These are phyloP conservation scores for Phoenoteleia sp. DNA, from an alignment of 2,888 invertebrate species.

Conservation along the genomic window DNA sequence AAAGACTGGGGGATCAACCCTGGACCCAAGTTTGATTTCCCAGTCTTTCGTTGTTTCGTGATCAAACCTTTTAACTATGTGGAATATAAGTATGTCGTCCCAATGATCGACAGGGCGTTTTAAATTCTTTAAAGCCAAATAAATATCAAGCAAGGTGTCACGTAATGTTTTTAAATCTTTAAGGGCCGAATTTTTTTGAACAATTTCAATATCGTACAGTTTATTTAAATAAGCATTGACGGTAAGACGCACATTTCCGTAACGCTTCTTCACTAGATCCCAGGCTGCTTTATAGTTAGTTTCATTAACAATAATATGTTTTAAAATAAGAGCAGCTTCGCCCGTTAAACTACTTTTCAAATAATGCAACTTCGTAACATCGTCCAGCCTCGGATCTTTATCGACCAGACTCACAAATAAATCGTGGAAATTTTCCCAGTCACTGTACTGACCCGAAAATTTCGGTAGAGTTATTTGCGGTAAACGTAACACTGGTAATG, in stretches of 20 bases:
- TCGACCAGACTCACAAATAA: not conserved
- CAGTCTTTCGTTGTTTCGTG: not conserved
- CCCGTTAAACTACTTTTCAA: not conserved
- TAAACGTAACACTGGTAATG: not conserved
- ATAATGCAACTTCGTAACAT: not conserved
- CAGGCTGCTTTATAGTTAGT: constrained; percentile 9
- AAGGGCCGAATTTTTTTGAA: not conserved
- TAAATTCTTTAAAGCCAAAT: not conserved
- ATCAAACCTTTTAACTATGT: not conserved
- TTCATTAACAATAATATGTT: not conserved
- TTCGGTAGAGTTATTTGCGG: constrained; percentile 2
- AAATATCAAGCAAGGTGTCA: not conserved
- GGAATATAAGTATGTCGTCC: constrained; percentile 14
- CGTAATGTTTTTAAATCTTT: constrained; percentile 1
- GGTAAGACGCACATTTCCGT: not conserved
- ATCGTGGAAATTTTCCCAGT: constrained; percentile 11
- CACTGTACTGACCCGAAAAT: constrained; percentile 1
- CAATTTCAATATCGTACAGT: not conserved
- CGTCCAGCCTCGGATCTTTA: not conserved
- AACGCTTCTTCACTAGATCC: constrained; percentile 7
- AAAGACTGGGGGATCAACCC: not conserved
- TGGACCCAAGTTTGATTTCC: not conserved
- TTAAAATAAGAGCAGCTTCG: constrained; percentile 6
- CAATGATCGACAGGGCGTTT: not conserved
- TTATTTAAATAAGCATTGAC: not conserved